Conservation (phyloP, 2,888 invertebrate genomes). For the Hymenopus coronatus region DNA sequence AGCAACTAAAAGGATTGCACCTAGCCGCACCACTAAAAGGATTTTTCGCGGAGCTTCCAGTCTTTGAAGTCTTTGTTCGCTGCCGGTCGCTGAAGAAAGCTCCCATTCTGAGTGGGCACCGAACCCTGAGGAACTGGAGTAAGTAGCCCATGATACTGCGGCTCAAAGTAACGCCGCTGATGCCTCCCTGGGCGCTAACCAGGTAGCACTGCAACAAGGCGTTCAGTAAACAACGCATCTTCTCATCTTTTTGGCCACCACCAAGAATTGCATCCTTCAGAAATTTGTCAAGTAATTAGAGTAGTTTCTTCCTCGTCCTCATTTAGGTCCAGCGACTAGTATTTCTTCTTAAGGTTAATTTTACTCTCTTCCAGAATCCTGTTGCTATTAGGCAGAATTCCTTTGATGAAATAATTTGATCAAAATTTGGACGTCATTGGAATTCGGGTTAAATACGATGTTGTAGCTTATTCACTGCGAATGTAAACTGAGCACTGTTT, state of each 20-base stretch:
- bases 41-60: not conserved
- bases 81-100: not conserved
- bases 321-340: too few relatives aligned
- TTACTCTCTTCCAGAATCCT: too few relatives aligned
- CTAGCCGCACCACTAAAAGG: not conserved
- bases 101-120: not conserved
- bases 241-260: not conserved
- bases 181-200: not conserved
- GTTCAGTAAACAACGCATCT: not conserved
- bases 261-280: too few relatives aligned
- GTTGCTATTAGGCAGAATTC: too few relatives aligned
- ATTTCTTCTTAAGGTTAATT: too few relatives aligned
- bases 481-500: too few relatives aligned
- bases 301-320: too few relatives aligned
- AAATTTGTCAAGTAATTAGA: too few relatives aligned
- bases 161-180: not conserved
- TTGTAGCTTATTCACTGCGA: too few relatives aligned
- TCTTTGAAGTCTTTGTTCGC: not conserved
- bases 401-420: too few relatives aligned
- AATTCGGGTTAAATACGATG: too few relatives aligned
- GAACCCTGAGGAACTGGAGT: conserved; percentile 1
- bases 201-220: not conserved
- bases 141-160: conserved; percentile 11
- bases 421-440: too few relatives aligned
- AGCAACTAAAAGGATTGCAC: not conserved